Evolutionary conservation across 2,797 vertebrate species (phyloP).

Genomic region (Arrhamphus sclerolepis): DNA sequence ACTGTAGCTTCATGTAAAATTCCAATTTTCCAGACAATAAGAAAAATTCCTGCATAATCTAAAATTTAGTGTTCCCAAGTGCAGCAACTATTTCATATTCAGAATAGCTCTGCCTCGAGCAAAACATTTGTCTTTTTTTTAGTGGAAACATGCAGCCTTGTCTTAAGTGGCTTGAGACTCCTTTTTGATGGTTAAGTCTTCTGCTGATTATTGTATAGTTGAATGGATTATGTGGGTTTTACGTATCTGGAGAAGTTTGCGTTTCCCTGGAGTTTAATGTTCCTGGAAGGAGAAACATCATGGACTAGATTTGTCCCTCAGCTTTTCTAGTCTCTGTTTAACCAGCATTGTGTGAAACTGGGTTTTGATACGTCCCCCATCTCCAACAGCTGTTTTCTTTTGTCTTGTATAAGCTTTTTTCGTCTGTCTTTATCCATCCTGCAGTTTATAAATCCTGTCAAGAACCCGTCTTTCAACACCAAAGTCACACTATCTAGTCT

Average conservation of each 20-base stretch:
- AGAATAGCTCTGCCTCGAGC: conserved; percentile 7
- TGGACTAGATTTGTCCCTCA: conserved; percentile 53
- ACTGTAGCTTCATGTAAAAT: conserved; percentile 24
- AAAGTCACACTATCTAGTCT: conserved; percentile 50
- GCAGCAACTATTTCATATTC: conserved; percentile 2
- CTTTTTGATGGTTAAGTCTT: conserved; percentile 16
- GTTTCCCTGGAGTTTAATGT: neutral
- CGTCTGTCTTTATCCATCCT: conserved; percentile 17
- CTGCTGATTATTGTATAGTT: conserved; percentile 47
- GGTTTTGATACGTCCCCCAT: conserved; percentile 6
- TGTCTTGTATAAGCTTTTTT: conserved; percentile 22
- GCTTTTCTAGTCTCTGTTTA: conserved; percentile 41
- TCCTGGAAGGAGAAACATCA: conserved; percentile 22
- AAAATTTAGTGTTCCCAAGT: no score
- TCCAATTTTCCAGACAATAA: conserved; percentile 2
- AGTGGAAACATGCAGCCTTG: conserved; percentile 40
- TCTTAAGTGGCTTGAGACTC: conserved; percentile 18
- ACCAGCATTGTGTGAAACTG: conserved; percentile 18
- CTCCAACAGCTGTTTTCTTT: conserved; percentile 63
- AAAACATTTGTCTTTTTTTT: conserved; percentile 35
- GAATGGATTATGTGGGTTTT: conserved; percentile 46
- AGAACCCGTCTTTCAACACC: conserved; percentile 55
- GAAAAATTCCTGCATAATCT: no score
- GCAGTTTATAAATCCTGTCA: conserved; percentile 41
- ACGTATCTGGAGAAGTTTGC: conserved; percentile 24